Conservation (phyloP, 2,797 vertebrate genomes). For the Ctenosaura bakeri region DNA sequence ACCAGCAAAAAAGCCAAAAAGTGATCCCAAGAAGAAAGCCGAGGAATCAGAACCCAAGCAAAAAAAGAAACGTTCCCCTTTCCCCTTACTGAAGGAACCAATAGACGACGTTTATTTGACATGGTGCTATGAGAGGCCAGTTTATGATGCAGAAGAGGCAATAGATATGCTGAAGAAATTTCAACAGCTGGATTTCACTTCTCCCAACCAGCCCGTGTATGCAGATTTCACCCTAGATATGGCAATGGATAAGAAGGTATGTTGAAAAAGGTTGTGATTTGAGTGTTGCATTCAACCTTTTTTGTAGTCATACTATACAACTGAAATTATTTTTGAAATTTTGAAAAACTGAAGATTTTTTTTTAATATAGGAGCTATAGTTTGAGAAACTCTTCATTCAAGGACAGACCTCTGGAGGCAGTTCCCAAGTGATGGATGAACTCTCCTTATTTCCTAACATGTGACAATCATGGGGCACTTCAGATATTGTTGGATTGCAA, state of each 20-base stretch:
- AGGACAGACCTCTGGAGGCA: fast-evolving
- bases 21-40: constrained; percentile 54
- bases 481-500: too few relatives aligned
- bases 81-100: constrained; percentile 81
- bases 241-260: constrained; percentile 92
- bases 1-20: constrained; percentile 65
- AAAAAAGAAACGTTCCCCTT: constrained; percentile 52
- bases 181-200: constrained; percentile 89
- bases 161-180: constrained; percentile 88
- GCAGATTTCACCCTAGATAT: constrained; percentile 89
- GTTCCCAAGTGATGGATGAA: background rate
- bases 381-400: background rate
- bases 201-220: constrained; percentile 84
- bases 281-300: background rate
- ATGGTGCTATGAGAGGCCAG: constrained; percentile 81
- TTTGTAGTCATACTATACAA: background rate
- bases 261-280: background rate
- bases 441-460: background rate
- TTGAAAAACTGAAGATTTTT: background rate
- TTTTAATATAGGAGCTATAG: background rate
- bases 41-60: constrained; percentile 9
- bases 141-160: constrained; percentile 77
- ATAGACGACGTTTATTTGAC: constrained; percentile 91
- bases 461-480: too few relatives aligned
- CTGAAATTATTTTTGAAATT: background rate